Base-by-base conservation (phyloP, 1,140 invertebrate species). In the Streblospio benedicti region DNA sequence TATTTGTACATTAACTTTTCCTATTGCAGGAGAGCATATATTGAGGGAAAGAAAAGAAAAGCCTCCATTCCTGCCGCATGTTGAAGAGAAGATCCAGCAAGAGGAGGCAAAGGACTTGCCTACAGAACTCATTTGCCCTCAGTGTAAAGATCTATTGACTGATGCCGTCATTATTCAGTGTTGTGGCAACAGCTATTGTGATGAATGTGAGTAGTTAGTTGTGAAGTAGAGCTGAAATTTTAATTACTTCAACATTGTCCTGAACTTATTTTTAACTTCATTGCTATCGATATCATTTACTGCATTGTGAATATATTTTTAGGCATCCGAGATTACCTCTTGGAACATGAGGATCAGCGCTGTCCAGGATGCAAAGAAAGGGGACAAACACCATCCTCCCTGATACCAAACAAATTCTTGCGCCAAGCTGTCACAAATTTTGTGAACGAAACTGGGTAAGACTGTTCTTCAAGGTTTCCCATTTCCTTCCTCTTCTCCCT, bases 141-240 rank as follows among this genome's bases (percentile, higher is more conserved):
- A 97, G 35, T 98, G 95, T 77, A 85, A 90, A 53, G 91, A 96
- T 77, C 77, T 97, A n/a, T 82, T 97, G 54, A 87, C 86, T 0
- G 94, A 98, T 81, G 93, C 94, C 55, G 92, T 97, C 14, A 87
- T 97, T 83, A 93, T 94, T 74, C 91, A 91, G 1, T 98, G 95
- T 72, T 99, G 94, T 78, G 93, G 92, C 18, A 92, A 92, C 76
- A 95, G 92, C 27, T 97, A 94, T 79, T 99, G 95, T 80, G 94
- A 97, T 81, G 93, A 97, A 79, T 98, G 94, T 91, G 84, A 84
- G 86, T 79, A n/a, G n/a, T n/a, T n/a, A n/a, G n/a, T n/a, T n/a
- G n/a, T n/a, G n/a, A n/a, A n/a, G n/a, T n/a, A n/a, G n/a, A n/a
- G n/a, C n/a, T n/a, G n/a, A n/a, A n/a, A n/a, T n/a, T n/a, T n/a